A percentile compares a stretch with the other conserved stretches of the same genome.
Conservation (phyloP, 2,888 invertebrate genomes). For the Hypena proboscidalis region DNA sequence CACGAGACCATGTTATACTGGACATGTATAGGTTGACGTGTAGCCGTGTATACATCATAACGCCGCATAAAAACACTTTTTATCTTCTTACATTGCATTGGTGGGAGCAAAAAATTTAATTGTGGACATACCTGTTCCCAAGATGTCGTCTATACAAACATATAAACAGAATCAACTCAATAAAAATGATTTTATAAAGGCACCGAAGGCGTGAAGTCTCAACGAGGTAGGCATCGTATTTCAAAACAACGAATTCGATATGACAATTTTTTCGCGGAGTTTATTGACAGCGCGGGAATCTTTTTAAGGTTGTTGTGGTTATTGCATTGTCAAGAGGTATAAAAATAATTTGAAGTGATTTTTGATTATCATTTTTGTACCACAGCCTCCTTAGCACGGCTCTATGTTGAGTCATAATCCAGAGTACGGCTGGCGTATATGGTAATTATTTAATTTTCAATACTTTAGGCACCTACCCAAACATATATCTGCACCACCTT, state of each 20-base stretch:
- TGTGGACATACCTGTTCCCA: conserved; percentile 69
- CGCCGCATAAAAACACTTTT: conserved; percentile 48
- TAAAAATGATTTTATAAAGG: conserved; percentile 64
- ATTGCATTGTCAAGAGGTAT: conserved; percentile 22
- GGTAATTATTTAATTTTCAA: no score
- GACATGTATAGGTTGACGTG: no score
- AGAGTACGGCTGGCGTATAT: no score
- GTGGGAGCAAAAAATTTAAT: conserved; percentile 59
- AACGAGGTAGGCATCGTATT: conserved; percentile 71
- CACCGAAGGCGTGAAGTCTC: conserved; percentile 58
- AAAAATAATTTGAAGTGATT: conserved; percentile 10
- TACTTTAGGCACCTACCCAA: no score
- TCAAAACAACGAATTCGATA: conserved; percentile 78
- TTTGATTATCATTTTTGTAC: conserved; percentile 1
- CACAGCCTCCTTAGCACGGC: no score
- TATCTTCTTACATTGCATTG: conserved; percentile 52
- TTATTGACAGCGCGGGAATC: conserved; percentile 38
- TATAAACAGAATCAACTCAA: conserved; percentile 66
- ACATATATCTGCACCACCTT: no score
- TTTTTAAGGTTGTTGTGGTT: conserved; percentile 25
- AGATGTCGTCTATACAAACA: conserved; percentile 64
- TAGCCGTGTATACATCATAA: no score
- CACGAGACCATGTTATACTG: no score
- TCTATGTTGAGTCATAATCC: no score
- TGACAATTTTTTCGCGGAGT: conserved; percentile 64